Evolutionary conservation across 2,797 vertebrate species (phyloP), one percentile per base, ranked within the genome.

Genomic region (Enteromius afrohamiltoni): DNA sequence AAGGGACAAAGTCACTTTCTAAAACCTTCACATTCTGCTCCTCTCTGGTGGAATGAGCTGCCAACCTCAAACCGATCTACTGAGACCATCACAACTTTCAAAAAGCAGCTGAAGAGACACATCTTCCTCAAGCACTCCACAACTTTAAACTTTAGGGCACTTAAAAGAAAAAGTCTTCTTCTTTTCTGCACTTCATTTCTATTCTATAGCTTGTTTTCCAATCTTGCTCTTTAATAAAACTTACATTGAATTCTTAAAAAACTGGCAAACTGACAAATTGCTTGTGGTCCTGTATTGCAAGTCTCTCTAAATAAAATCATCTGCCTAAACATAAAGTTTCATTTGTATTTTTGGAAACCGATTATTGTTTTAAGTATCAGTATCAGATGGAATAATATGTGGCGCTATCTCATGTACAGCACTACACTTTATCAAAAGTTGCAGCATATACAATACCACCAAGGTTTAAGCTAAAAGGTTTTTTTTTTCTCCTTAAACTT

Each of bases 1-100:
- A n/a, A 17, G 31, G 31, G 34, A 75, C 73, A 76, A 26, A 76
- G 53, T 23, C 73, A 26, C 51, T 58, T 76, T 76, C 51, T 6
- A 23, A 55, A 40, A 40, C 21, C 13, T 37, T 40, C 21, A 58
- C 73, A 37, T n/a, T 58, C 53, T 8, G n/a, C 13, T 58, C 53
- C 34, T 40, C 51, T 76, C 51, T 23, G 34, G n/a, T 55, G 49
- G 17, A 55, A n/a, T 40, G 21, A 37, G 73, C 51, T 75, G 21
- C 13, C 49, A 77, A 62, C 21, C 51, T 45, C 74, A 55, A 42
- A 16, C 34, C 3, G 3, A 77, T 77, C 37, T 45, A 40, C n/a
- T 11, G 51, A 76, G 71, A 53, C 19, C 26, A 74, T 53, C 17
- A 7, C 17, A 51, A 58, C 51, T 55, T 76, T 40, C 21, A 55